These are phyloP conservation scores for Odontomachus brunneus DNA, from an alignment of 1,140 invertebrate species.

Conservation along the genomic window DNA sequence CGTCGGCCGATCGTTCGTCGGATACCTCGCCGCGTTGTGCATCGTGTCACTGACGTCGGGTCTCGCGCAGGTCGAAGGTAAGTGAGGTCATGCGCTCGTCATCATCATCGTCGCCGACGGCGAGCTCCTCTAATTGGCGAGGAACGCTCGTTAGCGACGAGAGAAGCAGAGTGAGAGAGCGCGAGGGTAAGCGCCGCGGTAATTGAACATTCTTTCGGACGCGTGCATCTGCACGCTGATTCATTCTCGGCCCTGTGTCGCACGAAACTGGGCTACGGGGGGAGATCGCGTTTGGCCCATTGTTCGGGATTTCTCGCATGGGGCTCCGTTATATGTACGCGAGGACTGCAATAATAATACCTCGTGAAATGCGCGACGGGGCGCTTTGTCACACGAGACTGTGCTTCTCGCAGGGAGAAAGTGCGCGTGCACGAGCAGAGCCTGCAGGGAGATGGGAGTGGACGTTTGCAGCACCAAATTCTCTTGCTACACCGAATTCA, in stretches of 20 bases:
- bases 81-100: conserved; percentile 23
- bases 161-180: no score
- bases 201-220: conserved; percentile 7
- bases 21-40: conserved; percentile 36
- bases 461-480: conserved; percentile 75
- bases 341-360: no score
- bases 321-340: no score
- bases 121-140: conserved; percentile 11
- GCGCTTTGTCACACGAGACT: not conserved
- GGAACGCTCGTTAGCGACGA: conserved; percentile 1
- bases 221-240: not conserved
- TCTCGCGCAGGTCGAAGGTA: conserved; percentile 60
- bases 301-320: no score
- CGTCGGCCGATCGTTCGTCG: conserved; percentile 40
- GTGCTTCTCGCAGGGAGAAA: conserved; percentile 69
- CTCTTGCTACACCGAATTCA: conserved; percentile 78
- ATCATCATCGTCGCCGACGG: not conserved
- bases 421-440: conserved; percentile 78
- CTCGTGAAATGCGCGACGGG: no score
- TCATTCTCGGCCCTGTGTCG: not conserved
- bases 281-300: no score
- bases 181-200: not conserved
- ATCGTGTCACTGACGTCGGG: conserved; percentile 47
- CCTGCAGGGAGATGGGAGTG: conserved; percentile 73
- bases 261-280: not conserved